phyloP scores from a whole-genome alignment of 2,888 invertebrate species.

The Morinoia aosen region DNA sequence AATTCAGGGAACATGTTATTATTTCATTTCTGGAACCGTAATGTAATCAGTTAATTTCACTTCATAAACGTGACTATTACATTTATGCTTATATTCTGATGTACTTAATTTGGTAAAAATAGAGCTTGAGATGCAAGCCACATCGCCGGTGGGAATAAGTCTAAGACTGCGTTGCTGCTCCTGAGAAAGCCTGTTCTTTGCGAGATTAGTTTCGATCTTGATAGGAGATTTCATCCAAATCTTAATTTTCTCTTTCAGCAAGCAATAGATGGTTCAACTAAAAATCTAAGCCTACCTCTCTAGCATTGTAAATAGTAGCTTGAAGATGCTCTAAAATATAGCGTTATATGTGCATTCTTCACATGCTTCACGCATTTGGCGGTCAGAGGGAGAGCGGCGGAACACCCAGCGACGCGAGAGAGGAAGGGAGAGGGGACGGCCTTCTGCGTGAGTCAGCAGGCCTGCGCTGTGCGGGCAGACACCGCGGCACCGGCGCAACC shows the following conservation, averaged over 20 bases:
- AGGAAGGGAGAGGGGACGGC: neutral
- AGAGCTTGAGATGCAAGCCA: neutral
- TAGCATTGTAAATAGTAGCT: neutral
- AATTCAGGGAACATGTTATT: neutral
- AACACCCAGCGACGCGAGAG: neutral
- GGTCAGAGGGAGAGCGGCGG: neutral
- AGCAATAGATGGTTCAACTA: neutral
- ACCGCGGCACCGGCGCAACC: neutral
- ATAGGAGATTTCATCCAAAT: neutral
- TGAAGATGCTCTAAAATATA: neutral
- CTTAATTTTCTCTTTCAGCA: neutral
- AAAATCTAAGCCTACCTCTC: neutral
- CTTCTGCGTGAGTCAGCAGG: slow-evolving; percentile 9
- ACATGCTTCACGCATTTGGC: neutral
- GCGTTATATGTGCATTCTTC: neutral
- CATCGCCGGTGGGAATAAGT: neutral
- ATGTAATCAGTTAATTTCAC: neutral
- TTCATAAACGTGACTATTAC: neutral
- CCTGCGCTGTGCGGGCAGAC: neutral
- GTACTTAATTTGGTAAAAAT: neutral
- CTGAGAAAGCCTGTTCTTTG: neutral
- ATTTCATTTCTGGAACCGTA: neutral
- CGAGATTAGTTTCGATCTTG: neutral
- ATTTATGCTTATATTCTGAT: neutral
- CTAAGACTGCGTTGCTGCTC: neutral